These are phyloP conservation scores for Pemphredon lugubris DNA, from an alignment of 2,888 invertebrate genomes.

Conservation along the genomic window DNA sequence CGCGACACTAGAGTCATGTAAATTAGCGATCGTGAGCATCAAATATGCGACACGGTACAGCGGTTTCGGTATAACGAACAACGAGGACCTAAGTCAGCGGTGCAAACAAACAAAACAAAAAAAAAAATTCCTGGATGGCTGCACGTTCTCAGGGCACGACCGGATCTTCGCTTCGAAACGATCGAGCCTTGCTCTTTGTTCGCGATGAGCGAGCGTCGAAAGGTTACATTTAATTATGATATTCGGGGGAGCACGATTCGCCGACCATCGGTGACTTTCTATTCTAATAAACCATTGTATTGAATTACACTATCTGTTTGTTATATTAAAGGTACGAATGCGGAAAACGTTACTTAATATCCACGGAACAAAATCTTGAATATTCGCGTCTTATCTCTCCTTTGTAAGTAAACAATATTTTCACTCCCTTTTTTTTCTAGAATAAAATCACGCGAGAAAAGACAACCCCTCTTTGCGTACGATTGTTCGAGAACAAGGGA, in stretches of 20 bases:
- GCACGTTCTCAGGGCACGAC: slow-evolving; percentile 43
- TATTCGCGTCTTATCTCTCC: no score
- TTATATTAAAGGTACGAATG: no score
- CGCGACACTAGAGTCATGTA: not conserved
- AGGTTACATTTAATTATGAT: slow-evolving; percentile 43
- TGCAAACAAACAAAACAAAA: no score
- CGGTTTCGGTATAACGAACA: slow-evolving; percentile 8
- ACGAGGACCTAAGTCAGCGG: not conserved
- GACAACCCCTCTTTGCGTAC: no score
- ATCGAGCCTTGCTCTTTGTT: slow-evolving; percentile 51
- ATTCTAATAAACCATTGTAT: no score
- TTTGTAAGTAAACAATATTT: no score
- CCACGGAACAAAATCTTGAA: no score
- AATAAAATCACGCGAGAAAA: no score
- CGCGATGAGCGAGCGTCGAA: slow-evolving; percentile 27
- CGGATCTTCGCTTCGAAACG: slow-evolving; percentile 58
- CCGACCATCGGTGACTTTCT: not conserved
- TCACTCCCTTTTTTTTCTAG: no score
- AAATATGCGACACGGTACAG: not conserved
- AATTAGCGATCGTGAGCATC: not conserved
- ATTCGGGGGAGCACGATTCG: slow-evolving; percentile 3
- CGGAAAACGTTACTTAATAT: no score
- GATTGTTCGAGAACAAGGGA: no score
- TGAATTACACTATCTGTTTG: no score
- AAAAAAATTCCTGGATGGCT: slow-evolving; percentile 5